phyloP scores from a whole-genome alignment of 2,797 vertebrate genomes.

The Neopelma chrysocephalum region DNA sequence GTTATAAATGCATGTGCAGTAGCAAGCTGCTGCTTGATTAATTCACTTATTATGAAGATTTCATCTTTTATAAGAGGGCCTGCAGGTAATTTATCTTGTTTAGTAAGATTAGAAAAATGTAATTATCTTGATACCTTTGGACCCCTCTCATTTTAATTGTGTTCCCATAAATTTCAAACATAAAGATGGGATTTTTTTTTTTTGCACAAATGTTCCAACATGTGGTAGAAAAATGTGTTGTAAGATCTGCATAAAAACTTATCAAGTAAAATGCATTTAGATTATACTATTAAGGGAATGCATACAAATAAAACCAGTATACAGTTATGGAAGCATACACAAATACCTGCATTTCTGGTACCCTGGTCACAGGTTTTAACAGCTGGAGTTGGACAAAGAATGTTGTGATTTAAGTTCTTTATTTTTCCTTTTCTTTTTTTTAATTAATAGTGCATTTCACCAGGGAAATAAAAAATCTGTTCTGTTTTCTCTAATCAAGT shows the following conservation, averaged over 20 bases:
- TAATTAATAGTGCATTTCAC: slow-evolving; percentile 6
- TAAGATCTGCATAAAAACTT: slow-evolving; percentile 75
- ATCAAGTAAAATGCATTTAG: slow-evolving; percentile 67
- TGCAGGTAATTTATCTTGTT: slow-evolving; percentile 99
- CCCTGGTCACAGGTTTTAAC: slow-evolving; percentile 9
- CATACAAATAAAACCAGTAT: slow-evolving; percentile 45
- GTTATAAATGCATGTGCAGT: slow-evolving; percentile 87
- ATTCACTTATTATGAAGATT: slow-evolving; percentile 99
- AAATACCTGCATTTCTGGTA: slow-evolving; percentile 35
- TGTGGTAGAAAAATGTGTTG: slow-evolving; percentile 77
- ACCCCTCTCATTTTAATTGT: slow-evolving; percentile 88
- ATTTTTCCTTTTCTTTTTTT: background rate
- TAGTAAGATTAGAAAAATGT: slow-evolving; percentile 95
- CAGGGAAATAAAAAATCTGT: slow-evolving; percentile 34
- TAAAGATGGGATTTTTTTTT: slow-evolving; percentile 79
- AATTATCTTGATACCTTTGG: slow-evolving; percentile 99
- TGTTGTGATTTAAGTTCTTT: background rate
- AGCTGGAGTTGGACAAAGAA: slow-evolving; percentile 20
- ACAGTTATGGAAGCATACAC: background rate
- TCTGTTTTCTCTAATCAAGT: slow-evolving; percentile 51
- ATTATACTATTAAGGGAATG: slow-evolving; percentile 47
- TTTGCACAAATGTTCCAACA: slow-evolving; percentile 79
- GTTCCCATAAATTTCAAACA: slow-evolving; percentile 86
- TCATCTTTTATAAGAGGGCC: slow-evolving; percentile 98
- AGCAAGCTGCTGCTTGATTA: slow-evolving; percentile 95